Evolutionary conservation across 2,888 invertebrate genomes (phyloP), one percentile per base, ranked within the genome.

Genomic region (Abscondita cerata): DNA sequence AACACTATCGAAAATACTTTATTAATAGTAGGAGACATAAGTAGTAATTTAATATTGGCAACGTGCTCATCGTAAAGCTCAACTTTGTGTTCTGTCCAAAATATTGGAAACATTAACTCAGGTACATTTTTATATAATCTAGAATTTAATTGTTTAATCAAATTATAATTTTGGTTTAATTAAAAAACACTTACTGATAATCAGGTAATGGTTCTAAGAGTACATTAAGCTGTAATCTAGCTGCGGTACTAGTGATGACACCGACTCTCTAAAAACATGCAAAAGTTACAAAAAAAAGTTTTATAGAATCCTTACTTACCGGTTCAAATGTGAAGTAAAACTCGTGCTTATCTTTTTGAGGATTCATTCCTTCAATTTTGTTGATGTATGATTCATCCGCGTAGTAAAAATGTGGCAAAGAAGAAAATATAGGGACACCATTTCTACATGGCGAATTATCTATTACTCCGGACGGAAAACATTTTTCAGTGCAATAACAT

Each of bases 381-480:
- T 88, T 81, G 8, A 82, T 68, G 62, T 91, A 89, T 63, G 79
- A 82, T 0, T 87, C 86, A 80, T 93, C 94, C 0, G 86, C 95
- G 70, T 89, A 85, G 73, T 89, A 84, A 79, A 93, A 95, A 81
- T 95, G 94, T 0, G 96, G 96, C 69, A 92, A 86, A 0, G 94
- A 92, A 67, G 93, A 85, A 75, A 92, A 93, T 0, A 90, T 89
- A 0, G 95, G 95, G 0, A 93, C 90, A 2, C 90, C 92, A 73
- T 83, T 90, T 53, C 92, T 86, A 70, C 93, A 93, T 0, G 89
- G 82, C 0, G 91, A 90, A n/a, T 92, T 86, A 79, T 93, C 92
- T 78, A 92, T 83, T 20, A 89, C 84, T 0, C 93, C 93, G 1
- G 86, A 84, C 62, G 91, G 91, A n/a, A 83, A 82, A 75, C 93